Evolutionary conservation across 2,113 vertebrate genomes (phyloP), one percentile per base, ranked within the genome.

Genomic region (Corydoras maculifer): DNA sequence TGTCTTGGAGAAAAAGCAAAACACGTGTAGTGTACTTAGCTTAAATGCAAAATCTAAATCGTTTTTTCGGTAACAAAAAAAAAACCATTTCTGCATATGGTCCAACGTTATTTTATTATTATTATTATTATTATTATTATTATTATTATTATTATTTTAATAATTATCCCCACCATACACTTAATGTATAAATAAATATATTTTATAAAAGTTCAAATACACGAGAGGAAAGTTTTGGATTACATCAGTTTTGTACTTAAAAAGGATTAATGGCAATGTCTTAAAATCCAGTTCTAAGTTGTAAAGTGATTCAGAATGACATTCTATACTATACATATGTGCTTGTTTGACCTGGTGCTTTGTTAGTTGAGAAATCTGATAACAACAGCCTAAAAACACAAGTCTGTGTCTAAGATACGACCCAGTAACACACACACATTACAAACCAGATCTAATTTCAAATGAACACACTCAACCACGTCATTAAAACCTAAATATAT

Each of bases 341-440:
- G 9, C 54, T 67, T 30, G 8, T 13, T 78, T 89, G 57, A 57
- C 79, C 70, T 87, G 86, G 77, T 89, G 90, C 82, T 85, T 69
- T 80, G 61, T 60, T 25, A 65, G 74, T 53, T 70, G 18, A 15
- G 70, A 61, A 73, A 70, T 69, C 73, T 78, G 58, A 79, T 69
- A 75, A 64, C 65, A 68, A 77, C 48, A 72, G 71, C 63, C 51
- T 77, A 5, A 75, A 61, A 65, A 82, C 70, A 77, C 73, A 77
- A 50, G 5, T 10, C 25, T 60, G 49, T 25, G 32, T 77, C 73
- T n/a, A 62, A 59, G 58, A 48, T 43, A 43, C 35, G 7, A 43
- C 35, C 2, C 35, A 43, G 35, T 43, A 43, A 43, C 35, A 43
- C 35, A 43, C 7, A 43, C 35, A 43, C 35, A 43, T 43, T 43